phyloP scores from a whole-genome alignment of 2,113 vertebrate species.

The Rhinolophus sinicus region DNA sequence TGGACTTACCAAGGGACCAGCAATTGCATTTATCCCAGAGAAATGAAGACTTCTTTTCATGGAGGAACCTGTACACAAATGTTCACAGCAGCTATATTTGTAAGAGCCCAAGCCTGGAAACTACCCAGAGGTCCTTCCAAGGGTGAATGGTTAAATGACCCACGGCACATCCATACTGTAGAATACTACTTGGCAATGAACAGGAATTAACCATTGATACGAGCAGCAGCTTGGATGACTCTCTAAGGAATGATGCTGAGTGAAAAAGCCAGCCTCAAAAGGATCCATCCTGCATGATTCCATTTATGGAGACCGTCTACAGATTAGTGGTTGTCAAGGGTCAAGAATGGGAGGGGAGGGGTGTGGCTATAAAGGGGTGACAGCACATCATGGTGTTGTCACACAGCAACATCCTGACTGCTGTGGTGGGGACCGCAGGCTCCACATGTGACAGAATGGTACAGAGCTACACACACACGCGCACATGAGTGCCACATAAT shows the following conservation, averaged over 20 bases:
- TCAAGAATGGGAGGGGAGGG: neutral
- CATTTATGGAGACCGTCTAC: neutral
- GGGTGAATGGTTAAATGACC: neutral
- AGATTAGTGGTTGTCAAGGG: neutral
- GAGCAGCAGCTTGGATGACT: too few relatives aligned
- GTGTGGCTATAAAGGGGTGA: neutral
- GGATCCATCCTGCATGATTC: accelerated
- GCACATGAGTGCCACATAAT: neutral
- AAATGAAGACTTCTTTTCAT: neutral
- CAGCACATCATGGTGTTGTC: neutral
- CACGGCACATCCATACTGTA: neutral
- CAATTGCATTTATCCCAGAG: neutral
- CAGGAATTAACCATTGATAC: neutral
- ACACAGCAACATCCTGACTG: neutral
- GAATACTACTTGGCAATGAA: neutral
- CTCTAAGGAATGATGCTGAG: neutral
- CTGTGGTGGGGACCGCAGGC: neutral
- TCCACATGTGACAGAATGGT: neutral
- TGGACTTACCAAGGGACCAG: neutral
- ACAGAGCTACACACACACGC: neutral
- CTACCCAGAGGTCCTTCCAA: neutral
- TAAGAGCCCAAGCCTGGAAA: neutral
- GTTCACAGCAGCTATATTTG: neutral
- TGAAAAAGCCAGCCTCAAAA: neutral
- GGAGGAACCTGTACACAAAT: neutral